Conservation (phyloP, 2,113 vertebrate species). For the Rattus rattus region DNA sequence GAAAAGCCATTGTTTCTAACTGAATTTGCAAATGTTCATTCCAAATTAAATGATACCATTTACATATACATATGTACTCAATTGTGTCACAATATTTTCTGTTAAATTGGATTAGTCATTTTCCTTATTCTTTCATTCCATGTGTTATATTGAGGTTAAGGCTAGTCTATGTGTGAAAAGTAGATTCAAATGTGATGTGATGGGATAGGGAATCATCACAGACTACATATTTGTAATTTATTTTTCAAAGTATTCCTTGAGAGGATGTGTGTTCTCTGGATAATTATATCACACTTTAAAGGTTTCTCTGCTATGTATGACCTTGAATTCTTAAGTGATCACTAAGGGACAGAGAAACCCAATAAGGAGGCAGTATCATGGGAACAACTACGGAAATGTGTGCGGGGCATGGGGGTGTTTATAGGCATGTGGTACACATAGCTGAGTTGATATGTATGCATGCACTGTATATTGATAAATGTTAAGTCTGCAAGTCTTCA, state of each 20-base stretch:
- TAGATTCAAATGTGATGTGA: slow-evolving; percentile 81
- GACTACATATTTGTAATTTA: not conserved
- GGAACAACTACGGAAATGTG: not conserved
- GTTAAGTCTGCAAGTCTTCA: not conserved
- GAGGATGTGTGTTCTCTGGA: not conserved
- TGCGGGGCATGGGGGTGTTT: not conserved
- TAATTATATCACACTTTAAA: not conserved
- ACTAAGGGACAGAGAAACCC: not conserved
- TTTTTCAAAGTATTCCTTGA: not conserved
- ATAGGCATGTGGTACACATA: not conserved
- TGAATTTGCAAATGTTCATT: not conserved
- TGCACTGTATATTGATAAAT: not conserved
- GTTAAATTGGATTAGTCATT: slow-evolving; percentile 68
- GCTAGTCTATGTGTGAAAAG: slow-evolving; percentile 73
- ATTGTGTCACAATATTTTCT: slow-evolving; percentile 68
- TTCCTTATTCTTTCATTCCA: slow-evolving; percentile 51
- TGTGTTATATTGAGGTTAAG: slow-evolving; percentile 73
- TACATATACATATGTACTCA: slow-evolving; percentile 49
- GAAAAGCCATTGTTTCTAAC: not conserved
- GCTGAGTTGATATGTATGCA: accelerated
- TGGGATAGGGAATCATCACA: not conserved
- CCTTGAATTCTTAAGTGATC: not conserved
- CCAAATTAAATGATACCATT: slow-evolving; percentile 23
- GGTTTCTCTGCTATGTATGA: not conserved
- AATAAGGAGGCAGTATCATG: not conserved